Percentiles rank a stretch among this genome's conserved stretches.
Evolutionary conservation across 1,140 invertebrate species (phyloP).

Genomic region (Oedothorax gibbosus): DNA sequence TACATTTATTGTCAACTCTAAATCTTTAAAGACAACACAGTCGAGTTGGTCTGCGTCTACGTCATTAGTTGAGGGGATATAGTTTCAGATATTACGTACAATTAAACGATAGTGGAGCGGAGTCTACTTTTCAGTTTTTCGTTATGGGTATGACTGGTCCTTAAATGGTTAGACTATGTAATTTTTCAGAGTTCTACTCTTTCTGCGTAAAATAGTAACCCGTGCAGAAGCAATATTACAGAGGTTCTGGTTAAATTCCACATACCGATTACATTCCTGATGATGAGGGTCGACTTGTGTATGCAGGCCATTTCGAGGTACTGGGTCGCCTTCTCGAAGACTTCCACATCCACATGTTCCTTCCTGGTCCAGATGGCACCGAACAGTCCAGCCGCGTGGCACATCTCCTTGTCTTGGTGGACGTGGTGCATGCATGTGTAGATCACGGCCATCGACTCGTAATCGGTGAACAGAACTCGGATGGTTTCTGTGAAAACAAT

Average conservation of each 20-base stretch:
- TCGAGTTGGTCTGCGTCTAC: too few species aligned
- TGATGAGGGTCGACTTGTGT: slow-evolving; percentile 16
- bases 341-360: slow-evolving; percentile 36
- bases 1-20: too few species aligned
- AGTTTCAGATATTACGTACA: too few species aligned
- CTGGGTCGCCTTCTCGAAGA: slow-evolving; percentile 20
- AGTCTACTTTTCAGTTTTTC: too few species aligned
- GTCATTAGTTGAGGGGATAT: too few species aligned
- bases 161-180: too few species aligned
- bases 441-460: slow-evolving; percentile 28
- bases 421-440: slow-evolving; percentile 39
- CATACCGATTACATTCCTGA: slow-evolving; percentile 40
- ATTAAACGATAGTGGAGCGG: too few species aligned
- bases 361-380: slow-evolving; percentile 44
- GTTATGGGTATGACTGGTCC: too few species aligned
- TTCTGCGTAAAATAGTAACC: too few species aligned
- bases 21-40: too few species aligned
- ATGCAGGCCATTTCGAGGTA: slow-evolving; percentile 50
- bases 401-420: slow-evolving; percentile 34
- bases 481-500: slow-evolving; percentile 24
- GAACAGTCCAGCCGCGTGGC: slow-evolving; percentile 35
- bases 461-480: slow-evolving; percentile 48
- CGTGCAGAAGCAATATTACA: too few species aligned
- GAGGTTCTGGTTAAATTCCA: neutral
- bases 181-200: too few species aligned